phyloP scores from a whole-genome alignment of 2,797 vertebrate genomes.

The Molossus molossus region DNA sequence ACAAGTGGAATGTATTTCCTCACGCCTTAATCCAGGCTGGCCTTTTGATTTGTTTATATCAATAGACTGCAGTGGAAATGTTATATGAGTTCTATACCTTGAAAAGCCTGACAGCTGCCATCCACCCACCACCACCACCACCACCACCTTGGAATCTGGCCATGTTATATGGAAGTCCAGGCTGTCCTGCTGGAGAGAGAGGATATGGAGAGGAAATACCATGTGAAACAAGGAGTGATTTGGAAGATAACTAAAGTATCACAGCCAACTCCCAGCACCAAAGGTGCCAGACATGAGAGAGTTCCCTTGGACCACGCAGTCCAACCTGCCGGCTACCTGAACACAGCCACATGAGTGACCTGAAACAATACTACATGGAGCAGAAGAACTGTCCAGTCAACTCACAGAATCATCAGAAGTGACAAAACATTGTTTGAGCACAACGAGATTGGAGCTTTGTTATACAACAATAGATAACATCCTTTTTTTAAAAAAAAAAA shows the following conservation, averaged over 20 bases:
- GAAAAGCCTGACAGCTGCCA: not conserved
- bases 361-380: not conserved
- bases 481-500: not conserved
- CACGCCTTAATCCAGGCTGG: not conserved
- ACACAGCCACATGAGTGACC: not conserved
- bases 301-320: not conserved
- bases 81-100: not conserved
- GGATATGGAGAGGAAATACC: not conserved
- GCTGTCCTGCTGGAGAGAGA: not conserved
- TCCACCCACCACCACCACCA: not conserved
- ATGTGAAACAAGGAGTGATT: not conserved
- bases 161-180: not conserved
- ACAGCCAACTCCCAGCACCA: not conserved
- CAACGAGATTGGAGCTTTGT: not conserved
- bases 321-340: not conserved
- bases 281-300: not conserved
- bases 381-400: not conserved
- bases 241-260: not conserved
- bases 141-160: not conserved
- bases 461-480: not conserved
- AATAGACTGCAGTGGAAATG: not conserved
- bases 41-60: not conserved
- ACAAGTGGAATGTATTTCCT: not conserved
- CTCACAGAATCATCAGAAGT: not conserved
- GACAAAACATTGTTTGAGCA: not conserved